Conservation (phyloP, 2,797 vertebrate genomes). For the Miichthys miiuy region DNA sequence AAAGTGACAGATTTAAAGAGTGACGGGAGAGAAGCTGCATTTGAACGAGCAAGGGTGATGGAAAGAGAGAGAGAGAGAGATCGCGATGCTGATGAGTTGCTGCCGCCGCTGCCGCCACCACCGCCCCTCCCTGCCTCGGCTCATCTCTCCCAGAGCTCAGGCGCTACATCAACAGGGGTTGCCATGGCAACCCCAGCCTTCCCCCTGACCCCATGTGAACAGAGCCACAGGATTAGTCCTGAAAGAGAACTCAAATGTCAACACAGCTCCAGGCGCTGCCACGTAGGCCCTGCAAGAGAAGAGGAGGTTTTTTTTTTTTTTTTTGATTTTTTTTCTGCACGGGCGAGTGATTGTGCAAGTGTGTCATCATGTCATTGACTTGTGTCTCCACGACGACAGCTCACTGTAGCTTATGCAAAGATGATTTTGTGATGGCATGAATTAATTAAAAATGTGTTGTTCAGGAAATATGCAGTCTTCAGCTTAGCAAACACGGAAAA, state of each 20-base stretch:
- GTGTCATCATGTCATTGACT: conserved; percentile 50
- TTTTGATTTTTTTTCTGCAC: conserved; percentile 56
- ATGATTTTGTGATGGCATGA: conserved; percentile 25
- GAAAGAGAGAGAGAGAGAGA: conserved; percentile 59
- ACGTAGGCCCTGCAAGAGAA: conserved; percentile 69
- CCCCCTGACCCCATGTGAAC: conserved; percentile 82
- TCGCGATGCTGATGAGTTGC: conserved; percentile 67
- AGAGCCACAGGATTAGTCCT: conserved; percentile 83
- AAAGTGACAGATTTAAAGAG: conserved; percentile 20
- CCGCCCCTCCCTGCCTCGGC: not conserved
- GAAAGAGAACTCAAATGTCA: conserved; percentile 84
- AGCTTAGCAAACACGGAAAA: not conserved
- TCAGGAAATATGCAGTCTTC: not conserved
- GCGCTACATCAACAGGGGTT: conserved; percentile 82
- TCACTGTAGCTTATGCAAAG: conserved; percentile 4
- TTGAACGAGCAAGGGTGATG: conserved; percentile 37
- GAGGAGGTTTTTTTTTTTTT: conserved; percentile 45
- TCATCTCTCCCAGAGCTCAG: conserved; percentile 68
- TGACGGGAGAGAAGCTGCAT: conserved; percentile 15
- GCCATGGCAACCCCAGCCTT: conserved; percentile 80
- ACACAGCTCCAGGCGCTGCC: conserved; percentile 79
- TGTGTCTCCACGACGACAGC: not conserved
- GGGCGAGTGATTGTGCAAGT: conserved; percentile 43
- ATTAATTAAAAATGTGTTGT: conserved; percentile 9
- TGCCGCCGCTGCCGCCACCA: not conserved